Evolutionary conservation across 2,797 vertebrate species (phyloP).

Genomic region (Cryptoprocta ferox): DNA sequence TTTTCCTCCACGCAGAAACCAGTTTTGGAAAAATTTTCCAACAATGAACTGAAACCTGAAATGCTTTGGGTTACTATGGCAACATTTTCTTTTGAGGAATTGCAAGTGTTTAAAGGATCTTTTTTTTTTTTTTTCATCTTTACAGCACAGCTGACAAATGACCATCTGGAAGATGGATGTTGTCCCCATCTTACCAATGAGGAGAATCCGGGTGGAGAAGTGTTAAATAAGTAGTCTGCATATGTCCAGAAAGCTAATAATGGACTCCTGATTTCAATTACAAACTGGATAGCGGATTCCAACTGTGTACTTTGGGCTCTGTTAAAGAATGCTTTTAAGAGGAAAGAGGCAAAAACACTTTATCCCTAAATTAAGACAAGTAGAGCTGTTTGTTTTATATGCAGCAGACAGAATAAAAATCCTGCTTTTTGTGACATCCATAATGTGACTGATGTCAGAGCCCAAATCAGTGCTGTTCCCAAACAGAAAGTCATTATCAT

Average conservation of each 20-base stretch:
- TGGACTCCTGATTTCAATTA: neutral
- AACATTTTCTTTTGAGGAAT: slow-evolving; percentile 40
- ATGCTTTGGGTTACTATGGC: neutral
- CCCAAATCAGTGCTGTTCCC: neutral
- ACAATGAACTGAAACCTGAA: neutral
- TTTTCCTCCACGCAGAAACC: neutral
- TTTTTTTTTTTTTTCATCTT: neutral
- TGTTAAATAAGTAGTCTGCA: neutral
- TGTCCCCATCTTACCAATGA: neutral
- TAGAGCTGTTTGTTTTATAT: slow-evolving; percentile 22
- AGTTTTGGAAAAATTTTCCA: slow-evolving; percentile 12
- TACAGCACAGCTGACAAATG: slow-evolving; percentile 4
- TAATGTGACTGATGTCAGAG: slow-evolving; percentile 60
- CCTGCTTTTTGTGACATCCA: slow-evolving; percentile 14
- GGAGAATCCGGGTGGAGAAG: neutral
- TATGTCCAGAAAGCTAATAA: neutral
- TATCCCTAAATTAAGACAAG: slow-evolving; percentile 71
- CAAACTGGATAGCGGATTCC: neutral
- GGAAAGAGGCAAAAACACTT: slow-evolving; percentile 46
- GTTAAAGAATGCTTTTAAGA: slow-evolving; percentile 56
- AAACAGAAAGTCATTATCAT: slow-evolving; percentile 40
- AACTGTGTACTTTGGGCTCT: neutral
- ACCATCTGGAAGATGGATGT: neutral
- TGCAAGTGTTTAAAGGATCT: neutral
- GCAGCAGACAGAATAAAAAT: slow-evolving; percentile 33